Base-by-base conservation (phyloP, 2,797 vertebrate genomes). In the Discoglossus pictus region DNA sequence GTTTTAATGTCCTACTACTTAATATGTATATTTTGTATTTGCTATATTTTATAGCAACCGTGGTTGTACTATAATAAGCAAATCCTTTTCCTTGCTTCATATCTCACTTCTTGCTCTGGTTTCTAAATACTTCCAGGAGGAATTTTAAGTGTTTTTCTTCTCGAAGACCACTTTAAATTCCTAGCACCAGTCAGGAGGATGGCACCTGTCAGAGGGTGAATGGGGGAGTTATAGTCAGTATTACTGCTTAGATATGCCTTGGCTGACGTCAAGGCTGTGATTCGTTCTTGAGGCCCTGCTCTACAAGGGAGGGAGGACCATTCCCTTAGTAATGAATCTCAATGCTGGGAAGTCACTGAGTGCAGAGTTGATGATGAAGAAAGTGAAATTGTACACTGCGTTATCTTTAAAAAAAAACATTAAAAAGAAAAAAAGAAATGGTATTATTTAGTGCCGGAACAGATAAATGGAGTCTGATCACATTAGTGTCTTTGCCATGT, bases 71-170 rank as follows among this genome's bases (percentile, higher is more conserved):
- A n/a, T 15, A 23, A n/a, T 1, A 9, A 7, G 13, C n/a, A 35
- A 2, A 31, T 2, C 23, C 16, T 48, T 52, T 27, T 12, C n/a
- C 35, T 47, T 39, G 23, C 27, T 38, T 20, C 38, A 51, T 68
- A 68, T 61, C 55, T 48, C 36, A 60, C 23, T 31, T 35, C 27
- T 31, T 31, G 27, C 27, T 31, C 8, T 4, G 20, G 18, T 50
- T 68, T 50, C 52, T 43, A 20, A 71, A 20, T 35, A 58, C 46
- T 64, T 56, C 47, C 42, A 31, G 2, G 23, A 58, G 60, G 68
- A 71, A 71, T 71, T 56, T 64, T 64, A 64, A 71, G 68, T 64
- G 60, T 58, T 64, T 56, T 64, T 55, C 34, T 58, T 44, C 52
- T 44, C 58, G 34, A 64, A 17, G 36, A 56, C 43, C 60, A 58